Base-by-base conservation (phyloP, 2,797 vertebrate genomes). In the Danio tinwini region DNA sequence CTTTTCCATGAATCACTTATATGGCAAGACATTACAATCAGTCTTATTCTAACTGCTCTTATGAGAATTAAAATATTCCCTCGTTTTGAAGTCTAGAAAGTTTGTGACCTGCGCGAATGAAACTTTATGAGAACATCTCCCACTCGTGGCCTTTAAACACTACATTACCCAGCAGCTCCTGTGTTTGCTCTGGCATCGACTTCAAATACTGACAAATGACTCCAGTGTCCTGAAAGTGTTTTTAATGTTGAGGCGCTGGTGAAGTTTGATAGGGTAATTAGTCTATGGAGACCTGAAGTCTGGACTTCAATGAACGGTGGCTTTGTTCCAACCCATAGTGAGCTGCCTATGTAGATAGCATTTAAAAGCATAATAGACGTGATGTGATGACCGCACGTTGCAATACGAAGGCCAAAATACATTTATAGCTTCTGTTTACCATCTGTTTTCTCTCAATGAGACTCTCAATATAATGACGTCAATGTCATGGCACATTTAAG, bases 111-210 rank as follows among this genome's bases (percentile, higher is more conserved):
- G n/a, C 73, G 52, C 56, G 45, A 76, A 69, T 50, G 39, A 69
- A 82, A 53, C 53, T 78, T 83, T 81, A 78, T 83, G 59, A 58
- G 58, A 67, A 29, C 29, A 21, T 56, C 49, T 81, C 42, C 19
- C 37, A 16, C 62, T 73, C 75, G 69, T 75, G 59, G 63, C 65
- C 76, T 77, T 61, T 78, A 59, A 69, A 17, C 77, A 72, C 59
- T 39, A 67, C 63, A 71, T 47, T 45, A 61, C 69, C 61, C 52
- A 68, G 6, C 62, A 63, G 11, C 56, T 29, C 7, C 59, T 40
- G 78, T 81, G 70, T 82, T 84, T 71, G 11, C 16, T 53, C 64
- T 82, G 83, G 76, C 73, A 50, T 21, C 40, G 39, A 21, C 83
- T 73, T 74, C 59, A 76, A 58, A 72, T 56, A 40, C 49, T 55